phyloP scores from a whole-genome alignment of 1,140 invertebrate genomes.

The Bilobella aurantiaca region DNA sequence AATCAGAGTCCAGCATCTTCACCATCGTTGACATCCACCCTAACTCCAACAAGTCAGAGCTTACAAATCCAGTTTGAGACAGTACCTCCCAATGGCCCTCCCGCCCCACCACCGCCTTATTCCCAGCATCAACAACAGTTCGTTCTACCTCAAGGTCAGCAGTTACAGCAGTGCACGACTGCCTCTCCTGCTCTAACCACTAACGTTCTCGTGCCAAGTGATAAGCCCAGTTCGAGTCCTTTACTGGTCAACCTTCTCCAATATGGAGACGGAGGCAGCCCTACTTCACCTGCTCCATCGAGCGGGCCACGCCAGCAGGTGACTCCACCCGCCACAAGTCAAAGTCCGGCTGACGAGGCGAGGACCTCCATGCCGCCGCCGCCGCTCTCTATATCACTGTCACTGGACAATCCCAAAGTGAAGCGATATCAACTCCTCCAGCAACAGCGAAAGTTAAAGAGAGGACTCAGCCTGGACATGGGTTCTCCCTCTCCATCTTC shows the following conservation, averaged over 20 bases:
- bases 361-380: constrained; percentile 13
- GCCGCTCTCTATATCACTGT: neutral
- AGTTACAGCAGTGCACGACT: neutral
- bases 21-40: neutral
- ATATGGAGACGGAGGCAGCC: constrained; percentile 43
- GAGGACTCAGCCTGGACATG: constrained; percentile 23
- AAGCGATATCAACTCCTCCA: constrained; percentile 7
- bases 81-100: too few relatives aligned
- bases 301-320: constrained; percentile 9
- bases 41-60: constrained; percentile 25
- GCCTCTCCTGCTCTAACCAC: neutral
- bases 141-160: neutral
- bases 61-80: constrained; percentile 29
- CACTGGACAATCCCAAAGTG: constrained; percentile 4
- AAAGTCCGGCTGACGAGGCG: neutral
- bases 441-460: constrained; percentile 32
- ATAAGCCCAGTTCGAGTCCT: constrained; percentile 59
- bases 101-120: constrained; percentile 29
- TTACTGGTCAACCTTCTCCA: constrained; percentile 80
- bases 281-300: neutral
- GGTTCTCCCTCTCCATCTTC: neutral
- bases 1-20: constrained; percentile 5
- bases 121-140: constrained; percentile 9
- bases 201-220: neutral
- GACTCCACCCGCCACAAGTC: neutral